A percentile compares a stretch with the other conserved stretches of the same genome.
phyloP scores from a whole-genome alignment of 2,113 vertebrate species.

The Edolisoma coerulescens region DNA sequence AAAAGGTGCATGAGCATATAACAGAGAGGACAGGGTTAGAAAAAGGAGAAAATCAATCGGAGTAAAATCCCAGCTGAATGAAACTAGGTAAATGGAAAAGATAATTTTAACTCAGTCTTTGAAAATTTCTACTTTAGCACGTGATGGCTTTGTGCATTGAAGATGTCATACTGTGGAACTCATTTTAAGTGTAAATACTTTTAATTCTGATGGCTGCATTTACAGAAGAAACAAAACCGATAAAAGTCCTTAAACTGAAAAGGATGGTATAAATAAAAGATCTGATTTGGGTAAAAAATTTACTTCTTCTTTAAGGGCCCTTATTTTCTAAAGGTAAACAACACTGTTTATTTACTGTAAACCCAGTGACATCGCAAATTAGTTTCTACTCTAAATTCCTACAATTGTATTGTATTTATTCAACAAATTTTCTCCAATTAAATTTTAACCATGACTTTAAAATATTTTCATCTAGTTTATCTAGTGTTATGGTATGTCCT shows the following conservation, averaged over 20 bases:
- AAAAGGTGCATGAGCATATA: not conserved
- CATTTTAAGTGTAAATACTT: not conserved
- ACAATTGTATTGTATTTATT: not conserved
- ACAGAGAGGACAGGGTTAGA: not conserved
- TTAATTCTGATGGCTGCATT: not conserved
- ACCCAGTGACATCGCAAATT: not conserved
- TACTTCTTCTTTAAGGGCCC: not conserved
- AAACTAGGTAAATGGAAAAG: not conserved
- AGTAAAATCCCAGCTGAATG: not conserved
- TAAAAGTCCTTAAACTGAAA: not conserved
- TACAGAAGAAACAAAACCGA: not conserved
- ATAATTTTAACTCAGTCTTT: not conserved
- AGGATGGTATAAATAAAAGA: not conserved
- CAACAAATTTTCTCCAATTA: not conserved
- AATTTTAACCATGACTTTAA: not conserved
- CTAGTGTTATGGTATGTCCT: not conserved
- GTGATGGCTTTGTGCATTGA: not conserved
- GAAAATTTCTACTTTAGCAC: not conserved
- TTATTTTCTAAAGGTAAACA: not conserved
- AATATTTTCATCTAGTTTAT: not conserved
- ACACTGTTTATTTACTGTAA: not conserved
- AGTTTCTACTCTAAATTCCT: not conserved
- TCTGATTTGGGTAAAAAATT: not conserved
- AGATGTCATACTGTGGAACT: not conserved
- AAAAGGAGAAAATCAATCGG: not conserved